Evolutionary conservation across 2,888 invertebrate species (phyloP).

Genomic region (Diaphora mendica): DNA sequence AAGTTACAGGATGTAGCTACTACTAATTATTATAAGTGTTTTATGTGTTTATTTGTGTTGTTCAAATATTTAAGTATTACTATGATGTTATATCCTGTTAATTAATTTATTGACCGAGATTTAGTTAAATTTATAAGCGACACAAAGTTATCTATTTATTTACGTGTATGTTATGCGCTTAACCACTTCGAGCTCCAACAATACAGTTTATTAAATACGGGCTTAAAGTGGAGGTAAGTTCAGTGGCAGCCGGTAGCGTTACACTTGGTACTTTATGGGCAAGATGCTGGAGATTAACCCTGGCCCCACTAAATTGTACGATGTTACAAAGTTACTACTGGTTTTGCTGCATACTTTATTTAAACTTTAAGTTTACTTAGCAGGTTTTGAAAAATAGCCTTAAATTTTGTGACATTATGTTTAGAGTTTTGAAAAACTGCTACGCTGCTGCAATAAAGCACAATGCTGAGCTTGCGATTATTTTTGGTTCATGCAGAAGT

Average conservation of each 20-base stretch:
- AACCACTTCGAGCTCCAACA: slow-evolving; percentile 7
- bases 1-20: no score
- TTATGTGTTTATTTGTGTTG: no score
- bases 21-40: no score
- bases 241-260: slow-evolving; percentile 25
- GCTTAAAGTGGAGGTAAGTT: slow-evolving; percentile 17
- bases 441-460: not conserved
- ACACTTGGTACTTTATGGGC: slow-evolving; percentile 43
- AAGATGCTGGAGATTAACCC: slow-evolving; percentile 49
- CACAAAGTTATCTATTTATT: not conserved
- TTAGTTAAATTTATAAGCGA: not conserved
- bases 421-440: not conserved
- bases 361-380: slow-evolving; percentile 32
- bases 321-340: slow-evolving; percentile 37
- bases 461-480: not conserved
- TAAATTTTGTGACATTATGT: not conserved
- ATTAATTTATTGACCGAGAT: no score
- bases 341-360: slow-evolving; percentile 38
- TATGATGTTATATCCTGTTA: no score
- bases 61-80: no score
- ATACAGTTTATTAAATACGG: slow-evolving; percentile 26
- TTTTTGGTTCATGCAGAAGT: not conserved
- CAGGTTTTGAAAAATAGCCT: not conserved
- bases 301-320: slow-evolving; percentile 45
- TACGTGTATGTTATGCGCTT: slow-evolving; percentile 1